Conservation (phyloP, 2,888 invertebrate genomes). For the Octonoba sinensis region DNA sequence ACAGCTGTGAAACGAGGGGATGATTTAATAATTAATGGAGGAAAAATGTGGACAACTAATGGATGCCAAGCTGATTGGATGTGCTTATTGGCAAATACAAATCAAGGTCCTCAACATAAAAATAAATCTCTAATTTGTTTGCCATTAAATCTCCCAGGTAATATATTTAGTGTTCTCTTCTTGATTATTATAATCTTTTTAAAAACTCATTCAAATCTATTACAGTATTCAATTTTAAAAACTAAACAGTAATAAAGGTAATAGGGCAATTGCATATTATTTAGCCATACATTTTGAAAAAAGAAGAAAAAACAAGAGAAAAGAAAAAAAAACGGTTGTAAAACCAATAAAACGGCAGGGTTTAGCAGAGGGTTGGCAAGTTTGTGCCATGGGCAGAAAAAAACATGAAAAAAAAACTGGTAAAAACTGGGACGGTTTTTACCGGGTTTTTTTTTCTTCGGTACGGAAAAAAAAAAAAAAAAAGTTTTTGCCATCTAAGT, state of each 20-base stretch:
- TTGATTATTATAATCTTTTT: background rate
- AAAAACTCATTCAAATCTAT: background rate
- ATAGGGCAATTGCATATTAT: no score
- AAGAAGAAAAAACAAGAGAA: no score
- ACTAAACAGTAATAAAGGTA: background rate
- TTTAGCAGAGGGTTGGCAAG: no score
- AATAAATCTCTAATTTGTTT: slow-evolving; percentile 75
- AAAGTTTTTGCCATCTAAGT: no score
- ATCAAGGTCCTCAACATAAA: slow-evolving; percentile 71
- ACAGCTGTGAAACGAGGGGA: slow-evolving; percentile 72
- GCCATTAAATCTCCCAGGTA: slow-evolving; percentile 73
- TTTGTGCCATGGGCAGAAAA: no score
- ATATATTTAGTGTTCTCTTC: background rate
- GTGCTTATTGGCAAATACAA: slow-evolving; percentile 75
- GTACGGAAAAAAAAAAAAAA: no score
- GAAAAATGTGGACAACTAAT: slow-evolving; percentile 76
- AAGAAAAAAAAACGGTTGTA: no score
- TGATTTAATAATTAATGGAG: slow-evolving; percentile 75
- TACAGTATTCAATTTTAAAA: background rate
- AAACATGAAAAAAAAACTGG: no score
- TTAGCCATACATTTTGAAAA: no score
- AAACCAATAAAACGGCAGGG: no score
- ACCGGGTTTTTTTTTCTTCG: no score
- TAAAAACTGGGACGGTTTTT: no score
- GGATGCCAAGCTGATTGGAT: slow-evolving; percentile 76